Base-by-base conservation (phyloP, 64 coral and sea anemone species). In the Pocillopora verrucosa region DNA sequence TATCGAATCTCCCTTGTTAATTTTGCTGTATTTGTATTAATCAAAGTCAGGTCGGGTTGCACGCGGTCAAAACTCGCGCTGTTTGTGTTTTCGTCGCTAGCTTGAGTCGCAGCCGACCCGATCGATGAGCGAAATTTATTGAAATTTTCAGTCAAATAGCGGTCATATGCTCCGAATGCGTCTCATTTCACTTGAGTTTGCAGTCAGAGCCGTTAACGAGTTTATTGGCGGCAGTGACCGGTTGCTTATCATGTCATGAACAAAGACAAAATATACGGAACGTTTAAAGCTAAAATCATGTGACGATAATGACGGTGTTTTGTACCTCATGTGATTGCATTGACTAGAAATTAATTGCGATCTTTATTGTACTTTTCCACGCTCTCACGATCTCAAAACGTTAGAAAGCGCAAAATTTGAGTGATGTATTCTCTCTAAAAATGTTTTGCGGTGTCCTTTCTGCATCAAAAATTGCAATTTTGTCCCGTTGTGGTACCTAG, bases 31-130 rank as follows among this genome's bases (percentile, higher is more conserved):
- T 70, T 70, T 85, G 64, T 13, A 20, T 85, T 65, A n/a, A 72
- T 85, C 37, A 38, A 85, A 72, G 82, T 85, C 82, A 85, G 25
- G 82, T 85, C 65, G 63, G 45, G 34, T 11, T 83, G 3, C 34
- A 38, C 65, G 80, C 63, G 36, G 82, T 85, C 82, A 85, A 16
- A 64, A 14, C 56, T 10, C 61, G 14, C 11, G 30, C 5, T 37
- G 61, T 25, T 72, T 9, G 36, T 57, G 37, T 61, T 72, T 85
- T 72, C 72, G 63, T 72, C 82, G 38, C 4, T 72, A 51, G 41
- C 41, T 51, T 7, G 41, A 51, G 41, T 51, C 41, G 41, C 41
- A 20, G 65, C 16, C 61, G 65, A 37, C 67, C 11, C 63, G 36
- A 85, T 37, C 57, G 17, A 1, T 15, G 11, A 22, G 16, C 64